These are phyloP conservation scores for Glaucopsyche alexis DNA, from an alignment of 2,888 invertebrate genomes.

Conservation along the genomic window DNA sequence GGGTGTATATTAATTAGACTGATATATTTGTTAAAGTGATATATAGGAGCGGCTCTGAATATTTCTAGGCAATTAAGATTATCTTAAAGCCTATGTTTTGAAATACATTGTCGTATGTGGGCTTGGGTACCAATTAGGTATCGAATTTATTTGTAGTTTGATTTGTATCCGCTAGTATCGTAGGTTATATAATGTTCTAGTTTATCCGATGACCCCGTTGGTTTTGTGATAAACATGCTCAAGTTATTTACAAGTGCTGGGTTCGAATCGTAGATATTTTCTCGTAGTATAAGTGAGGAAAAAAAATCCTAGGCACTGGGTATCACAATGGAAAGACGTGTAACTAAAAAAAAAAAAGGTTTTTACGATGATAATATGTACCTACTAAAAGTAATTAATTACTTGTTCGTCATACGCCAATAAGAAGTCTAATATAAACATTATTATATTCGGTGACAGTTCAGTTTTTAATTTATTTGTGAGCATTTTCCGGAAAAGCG, in stretches of 20 bases:
- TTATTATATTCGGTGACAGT: background rate
- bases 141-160: conserved; percentile 10
- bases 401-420: background rate
- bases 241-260: background rate
- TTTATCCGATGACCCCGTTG: conserved; percentile 7
- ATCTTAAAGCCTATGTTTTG: conserved; percentile 23
- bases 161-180: conserved; percentile 13
- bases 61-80: conserved; percentile 25
- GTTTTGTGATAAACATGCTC: conserved; percentile 5
- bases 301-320: background rate
- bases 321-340: too few species aligned
- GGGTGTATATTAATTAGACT: background rate
- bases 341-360: too few species aligned
- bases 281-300: background rate
- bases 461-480: background rate
- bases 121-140: conserved; percentile 18
- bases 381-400: background rate
- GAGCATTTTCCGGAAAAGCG: background rate
- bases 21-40: background rate
- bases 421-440: background rate
- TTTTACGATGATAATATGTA: background rate
- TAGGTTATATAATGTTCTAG: conserved; percentile 19
- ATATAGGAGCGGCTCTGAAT: conserved; percentile 5
- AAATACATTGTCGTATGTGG: conserved; percentile 24
- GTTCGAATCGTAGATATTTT: background rate